phyloP scores from a whole-genome alignment of 2,797 vertebrate species.

The Urophycis tenuis region DNA sequence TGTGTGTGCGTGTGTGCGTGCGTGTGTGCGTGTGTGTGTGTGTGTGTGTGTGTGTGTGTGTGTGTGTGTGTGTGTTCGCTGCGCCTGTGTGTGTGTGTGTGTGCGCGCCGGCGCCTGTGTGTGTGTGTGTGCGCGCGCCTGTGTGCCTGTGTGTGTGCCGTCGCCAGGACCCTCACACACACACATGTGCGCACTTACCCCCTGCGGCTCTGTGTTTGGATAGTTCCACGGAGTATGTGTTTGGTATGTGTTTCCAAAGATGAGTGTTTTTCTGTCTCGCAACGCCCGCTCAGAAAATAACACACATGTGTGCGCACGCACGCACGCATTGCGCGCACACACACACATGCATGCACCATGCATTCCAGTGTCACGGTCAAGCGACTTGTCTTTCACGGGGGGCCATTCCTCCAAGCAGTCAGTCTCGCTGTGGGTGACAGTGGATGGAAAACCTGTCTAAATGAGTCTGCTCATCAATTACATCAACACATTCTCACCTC shows the following conservation, averaged over 20 bases:
- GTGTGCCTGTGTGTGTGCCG: too few relatives aligned
- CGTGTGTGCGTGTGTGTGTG: too few relatives aligned
- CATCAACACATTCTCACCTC: conserved; percentile 61
- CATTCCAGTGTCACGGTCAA: conserved; percentile 62
- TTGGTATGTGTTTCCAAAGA: conserved; percentile 62
- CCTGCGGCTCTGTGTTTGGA: conserved; percentile 53
- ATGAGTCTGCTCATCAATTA: conserved; percentile 64
- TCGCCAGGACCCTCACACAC: conserved; percentile 21
- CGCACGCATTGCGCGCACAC: conserved; percentile 2
- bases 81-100: too few relatives aligned
- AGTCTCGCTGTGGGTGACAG: conserved; percentile 72
- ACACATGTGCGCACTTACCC: conserved; percentile 21
- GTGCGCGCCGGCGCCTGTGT: too few relatives aligned
- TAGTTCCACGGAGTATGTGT: conserved; percentile 52
- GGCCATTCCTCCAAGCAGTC: conserved; percentile 59
- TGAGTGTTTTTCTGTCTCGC: conserved; percentile 33
- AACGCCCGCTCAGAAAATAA: background rate
- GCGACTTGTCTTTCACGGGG: conserved; percentile 67
- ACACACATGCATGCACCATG: conserved; percentile 5
- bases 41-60: too few relatives aligned
- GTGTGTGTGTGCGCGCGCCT: too few relatives aligned
- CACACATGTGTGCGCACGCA: too few relatives aligned
- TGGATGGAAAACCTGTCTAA: conserved; percentile 69
- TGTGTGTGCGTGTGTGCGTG: too few relatives aligned
- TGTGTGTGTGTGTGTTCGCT: too few relatives aligned